Conservation (phyloP, 2,113 vertebrate species). For the Heloderma charlesbogerti region DNA sequence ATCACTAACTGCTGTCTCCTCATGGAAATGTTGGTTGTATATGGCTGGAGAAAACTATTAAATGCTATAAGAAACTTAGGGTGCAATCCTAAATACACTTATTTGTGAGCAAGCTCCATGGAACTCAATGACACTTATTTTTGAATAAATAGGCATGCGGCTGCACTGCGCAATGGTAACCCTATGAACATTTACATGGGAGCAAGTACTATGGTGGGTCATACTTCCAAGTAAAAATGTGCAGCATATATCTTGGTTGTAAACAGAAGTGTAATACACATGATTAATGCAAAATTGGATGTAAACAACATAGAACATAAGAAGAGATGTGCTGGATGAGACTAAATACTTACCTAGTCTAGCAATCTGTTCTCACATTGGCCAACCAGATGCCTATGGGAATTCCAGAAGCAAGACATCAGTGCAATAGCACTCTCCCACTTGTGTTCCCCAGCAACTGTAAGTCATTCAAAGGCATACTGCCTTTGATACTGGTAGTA, state of each 20-base stretch:
- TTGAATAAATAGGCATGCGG: background rate
- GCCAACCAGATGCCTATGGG: too few species aligned
- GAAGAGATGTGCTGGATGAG: too few species aligned
- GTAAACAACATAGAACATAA: background rate
- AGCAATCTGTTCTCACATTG: too few species aligned
- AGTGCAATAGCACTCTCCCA: too few species aligned
- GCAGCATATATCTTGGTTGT: background rate
- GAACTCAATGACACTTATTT: background rate
- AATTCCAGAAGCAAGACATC: too few species aligned
- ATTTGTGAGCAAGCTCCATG: background rate
- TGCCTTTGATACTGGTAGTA: too few species aligned
- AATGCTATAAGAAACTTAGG: conserved; percentile 61
- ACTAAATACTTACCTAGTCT: too few species aligned
- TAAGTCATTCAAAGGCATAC: too few species aligned
- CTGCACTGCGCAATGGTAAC: background rate
- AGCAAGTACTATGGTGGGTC: background rate
- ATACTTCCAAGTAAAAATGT: background rate
- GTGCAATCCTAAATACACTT: background rate
- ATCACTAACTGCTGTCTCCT: conserved; percentile 61
- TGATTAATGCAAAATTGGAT: background rate
- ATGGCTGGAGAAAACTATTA: conserved; percentile 55
- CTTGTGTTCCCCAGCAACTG: too few species aligned
- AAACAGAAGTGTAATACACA: background rate
- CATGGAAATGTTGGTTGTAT: conserved; percentile 65
- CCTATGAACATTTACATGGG: background rate